These are phyloP conservation scores for Chamaetylas fuelleborni DNA, from an alignment of 2,113 vertebrate species.

Conservation along the genomic window DNA sequence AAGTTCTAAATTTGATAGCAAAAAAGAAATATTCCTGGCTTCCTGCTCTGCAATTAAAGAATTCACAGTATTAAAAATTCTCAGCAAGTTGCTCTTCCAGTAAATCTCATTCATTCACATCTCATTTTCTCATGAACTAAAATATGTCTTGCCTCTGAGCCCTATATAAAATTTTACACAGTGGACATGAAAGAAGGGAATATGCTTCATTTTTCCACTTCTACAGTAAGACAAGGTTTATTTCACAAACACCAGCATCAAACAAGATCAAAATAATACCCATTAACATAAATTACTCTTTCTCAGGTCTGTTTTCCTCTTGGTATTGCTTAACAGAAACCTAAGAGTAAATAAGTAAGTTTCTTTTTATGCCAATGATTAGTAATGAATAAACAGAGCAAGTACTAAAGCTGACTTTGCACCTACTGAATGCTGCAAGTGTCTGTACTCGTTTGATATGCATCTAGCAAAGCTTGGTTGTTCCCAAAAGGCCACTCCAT, in stretches of 20 bases:
- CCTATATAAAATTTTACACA: not conserved
- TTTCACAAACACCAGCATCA: slow-evolving; percentile 22
- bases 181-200: not conserved
- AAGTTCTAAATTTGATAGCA: not conserved
- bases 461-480: slow-evolving; percentile 99
- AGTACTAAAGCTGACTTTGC: slow-evolving; percentile 94
- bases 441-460: slow-evolving; percentile 99
- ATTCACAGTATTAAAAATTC: slow-evolving; percentile 9
- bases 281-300: not conserved
- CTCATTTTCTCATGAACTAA: not conserved
- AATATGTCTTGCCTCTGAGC: not conserved
- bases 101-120: not conserved
- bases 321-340: slow-evolving; percentile 10
- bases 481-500: slow-evolving; percentile 98
- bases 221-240: not conserved
- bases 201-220: not conserved
- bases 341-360: slow-evolving; percentile 53
- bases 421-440: slow-evolving; percentile 99
- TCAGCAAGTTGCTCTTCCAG: not conserved
- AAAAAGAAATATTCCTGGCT: slow-evolving; percentile 23
- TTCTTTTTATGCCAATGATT: slow-evolving; percentile 51
- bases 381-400: slow-evolving; percentile 84
- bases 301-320: not conserved
- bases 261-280: slow-evolving; percentile 13
- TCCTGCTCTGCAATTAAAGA: slow-evolving; percentile 18